Percentiles rank a stretch among this genome's conserved stretches.
phyloP scores from a whole-genome alignment of 2,113 vertebrate species.

The Cinclus mexicanus region DNA sequence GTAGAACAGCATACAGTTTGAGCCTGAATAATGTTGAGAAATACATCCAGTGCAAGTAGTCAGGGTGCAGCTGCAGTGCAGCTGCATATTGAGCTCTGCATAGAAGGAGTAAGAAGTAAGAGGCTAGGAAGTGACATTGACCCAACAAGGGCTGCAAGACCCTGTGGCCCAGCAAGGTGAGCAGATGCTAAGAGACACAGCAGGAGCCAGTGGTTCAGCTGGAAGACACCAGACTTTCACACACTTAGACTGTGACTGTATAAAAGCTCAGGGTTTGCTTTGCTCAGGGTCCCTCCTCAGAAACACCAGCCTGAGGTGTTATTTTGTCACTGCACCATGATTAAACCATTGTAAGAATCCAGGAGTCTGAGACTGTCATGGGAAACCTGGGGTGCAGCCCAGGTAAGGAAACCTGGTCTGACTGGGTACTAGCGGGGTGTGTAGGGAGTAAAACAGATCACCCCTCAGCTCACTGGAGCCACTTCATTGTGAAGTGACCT shows the following conservation, averaged over 20 bases:
- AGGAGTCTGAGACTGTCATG: not conserved
- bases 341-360: not conserved
- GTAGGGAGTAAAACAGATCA: not conserved
- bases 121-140: not conserved
- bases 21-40: not conserved
- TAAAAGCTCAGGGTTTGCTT: not conserved
- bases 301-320: not conserved
- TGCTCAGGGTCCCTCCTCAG: accelerated
- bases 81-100: not conserved
- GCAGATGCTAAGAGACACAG: not conserved
- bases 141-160: not conserved
- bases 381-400: not conserved
- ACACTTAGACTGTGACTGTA: not conserved
- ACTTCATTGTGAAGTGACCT: not conserved
- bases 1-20: accelerated
- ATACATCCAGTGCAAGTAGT: not conserved
- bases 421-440: not conserved
- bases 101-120: not conserved
- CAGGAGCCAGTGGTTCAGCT: not conserved
- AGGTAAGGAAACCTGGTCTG: not conserved
- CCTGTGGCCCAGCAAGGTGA: not conserved
- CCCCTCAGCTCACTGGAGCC: not conserved
- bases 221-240: not conserved
- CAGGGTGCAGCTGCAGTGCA: not conserved
- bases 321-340: not conserved